These are phyloP conservation scores for Hydractinia symbiolongicarpus DNA, from an alignment of 30 jellyfish, hydroid and myxozoan species.

Conservation along the genomic window DNA sequence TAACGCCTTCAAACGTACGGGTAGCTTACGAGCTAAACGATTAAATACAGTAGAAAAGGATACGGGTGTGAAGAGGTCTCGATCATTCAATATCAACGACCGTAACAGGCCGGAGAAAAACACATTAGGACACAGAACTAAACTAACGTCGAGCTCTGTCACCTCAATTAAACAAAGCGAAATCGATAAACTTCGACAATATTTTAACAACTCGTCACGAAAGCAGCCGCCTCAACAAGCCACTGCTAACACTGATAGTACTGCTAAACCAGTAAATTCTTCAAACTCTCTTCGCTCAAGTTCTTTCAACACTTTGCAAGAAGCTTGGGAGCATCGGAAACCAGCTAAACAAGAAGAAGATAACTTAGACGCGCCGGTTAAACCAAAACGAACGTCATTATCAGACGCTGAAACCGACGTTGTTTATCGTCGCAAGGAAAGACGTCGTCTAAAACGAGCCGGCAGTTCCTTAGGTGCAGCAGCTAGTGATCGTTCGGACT, in stretches of 20 bases:
- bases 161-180: conserved; percentile 9
- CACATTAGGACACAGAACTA: background rate
- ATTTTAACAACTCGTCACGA: background rate
- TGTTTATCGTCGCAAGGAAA: conserved; percentile 6
- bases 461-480: background rate
- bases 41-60: background rate
- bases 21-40: background rate
- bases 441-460: conserved; percentile 22
- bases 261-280: background rate
- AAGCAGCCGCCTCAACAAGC: conserved; percentile 1
- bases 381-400: background rate
- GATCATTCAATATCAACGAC: background rate
- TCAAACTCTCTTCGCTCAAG: background rate
- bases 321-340: conserved; percentile 2
- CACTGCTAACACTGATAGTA: background rate
- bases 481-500: conserved; percentile 7
- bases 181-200: background rate
- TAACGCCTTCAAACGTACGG: background rate
- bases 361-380: background rate
- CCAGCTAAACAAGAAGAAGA: background rate
- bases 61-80: background rate
- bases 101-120: background rate
- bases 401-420: conserved; percentile 29
- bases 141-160: background rate
- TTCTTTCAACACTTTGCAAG: conserved; percentile 4